Conservation (phyloP, 1,140 invertebrate species). For the Caerostris darwini region DNA sequence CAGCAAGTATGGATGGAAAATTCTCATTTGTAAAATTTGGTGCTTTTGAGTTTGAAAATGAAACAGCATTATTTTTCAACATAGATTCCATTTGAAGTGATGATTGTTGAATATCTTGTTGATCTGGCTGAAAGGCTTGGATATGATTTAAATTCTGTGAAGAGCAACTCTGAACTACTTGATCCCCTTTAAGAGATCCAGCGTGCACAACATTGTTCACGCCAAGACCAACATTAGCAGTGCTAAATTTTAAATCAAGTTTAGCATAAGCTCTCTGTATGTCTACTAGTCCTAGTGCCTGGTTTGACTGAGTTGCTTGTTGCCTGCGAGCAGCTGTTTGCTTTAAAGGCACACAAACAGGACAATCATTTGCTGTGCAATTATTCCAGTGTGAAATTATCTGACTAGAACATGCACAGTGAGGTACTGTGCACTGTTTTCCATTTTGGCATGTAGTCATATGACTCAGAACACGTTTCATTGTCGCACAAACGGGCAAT, state of each 20-base stretch:
- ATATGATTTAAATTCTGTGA: slow-evolving; percentile 60
- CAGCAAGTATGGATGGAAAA: slow-evolving; percentile 37
- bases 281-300: slow-evolving; percentile 85
- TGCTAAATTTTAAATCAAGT: slow-evolving; percentile 87
- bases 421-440: slow-evolving; percentile 93
- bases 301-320: slow-evolving; percentile 60
- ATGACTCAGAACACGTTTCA: slow-evolving; percentile 99
- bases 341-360: slow-evolving; percentile 98
- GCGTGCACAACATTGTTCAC: slow-evolving; percentile 17
- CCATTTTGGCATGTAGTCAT: slow-evolving; percentile 98
- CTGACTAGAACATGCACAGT: slow-evolving; percentile 98
- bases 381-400: slow-evolving; percentile 99
- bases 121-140: slow-evolving; percentile 53
- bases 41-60: slow-evolving; percentile 80
- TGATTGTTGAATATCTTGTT: slow-evolving; percentile 58
- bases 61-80: slow-evolving; percentile 23
- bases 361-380: slow-evolving; percentile 96
- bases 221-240: slow-evolving; percentile 51
- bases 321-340: slow-evolving; percentile 92
- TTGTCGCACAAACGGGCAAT: slow-evolving; percentile 97
- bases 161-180: slow-evolving; percentile 30
- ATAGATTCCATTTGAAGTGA: slow-evolving; percentile 67
- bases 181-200: slow-evolving; percentile 18
- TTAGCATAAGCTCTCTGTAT: slow-evolving; percentile 92
- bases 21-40: slow-evolving; percentile 59